Evolutionary conservation across 1,140 invertebrate genomes (phyloP).

Genomic region (Diuraphis noxia): DNA sequence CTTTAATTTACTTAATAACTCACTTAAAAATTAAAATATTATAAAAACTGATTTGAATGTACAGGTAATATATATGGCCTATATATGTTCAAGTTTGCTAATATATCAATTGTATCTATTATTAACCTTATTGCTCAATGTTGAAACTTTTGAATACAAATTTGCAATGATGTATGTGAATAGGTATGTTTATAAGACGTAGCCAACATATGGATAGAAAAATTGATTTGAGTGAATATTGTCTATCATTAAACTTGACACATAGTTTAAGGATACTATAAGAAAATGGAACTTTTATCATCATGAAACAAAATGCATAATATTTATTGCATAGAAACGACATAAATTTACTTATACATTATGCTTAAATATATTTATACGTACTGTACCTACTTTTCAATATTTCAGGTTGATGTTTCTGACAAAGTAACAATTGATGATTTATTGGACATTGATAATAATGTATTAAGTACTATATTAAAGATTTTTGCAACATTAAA

Average conservation of each 20-base stretch:
- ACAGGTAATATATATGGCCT: too few relatives aligned
- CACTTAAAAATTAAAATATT: too few relatives aligned
- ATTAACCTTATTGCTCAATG: too few relatives aligned
- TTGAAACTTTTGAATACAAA: too few relatives aligned
- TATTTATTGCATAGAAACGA: background rate
- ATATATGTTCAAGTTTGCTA: background rate
- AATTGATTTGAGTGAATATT: background rate
- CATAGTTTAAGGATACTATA: background rate
- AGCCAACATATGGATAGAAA: background rate
- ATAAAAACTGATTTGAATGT: too few relatives aligned
- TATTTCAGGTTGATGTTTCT: conserved; percentile 62
- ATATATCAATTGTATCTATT: too few relatives aligned
- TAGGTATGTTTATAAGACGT: too few relatives aligned
- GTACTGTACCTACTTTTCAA: background rate
- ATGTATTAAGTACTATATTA: conserved; percentile 79
- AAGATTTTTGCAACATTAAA: conserved; percentile 78
- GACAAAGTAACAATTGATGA: conserved; percentile 59
- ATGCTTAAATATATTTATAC: background rate
- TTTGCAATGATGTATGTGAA: too few relatives aligned
- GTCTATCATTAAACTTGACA: background rate
- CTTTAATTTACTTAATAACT: too few relatives aligned
- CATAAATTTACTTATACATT: background rate
- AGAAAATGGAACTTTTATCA: background rate
- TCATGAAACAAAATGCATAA: background rate
- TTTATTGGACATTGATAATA: conserved; percentile 79